Evolutionary conservation across 2,113 vertebrate species (phyloP).

Genomic region (Prunella fulvescens): DNA sequence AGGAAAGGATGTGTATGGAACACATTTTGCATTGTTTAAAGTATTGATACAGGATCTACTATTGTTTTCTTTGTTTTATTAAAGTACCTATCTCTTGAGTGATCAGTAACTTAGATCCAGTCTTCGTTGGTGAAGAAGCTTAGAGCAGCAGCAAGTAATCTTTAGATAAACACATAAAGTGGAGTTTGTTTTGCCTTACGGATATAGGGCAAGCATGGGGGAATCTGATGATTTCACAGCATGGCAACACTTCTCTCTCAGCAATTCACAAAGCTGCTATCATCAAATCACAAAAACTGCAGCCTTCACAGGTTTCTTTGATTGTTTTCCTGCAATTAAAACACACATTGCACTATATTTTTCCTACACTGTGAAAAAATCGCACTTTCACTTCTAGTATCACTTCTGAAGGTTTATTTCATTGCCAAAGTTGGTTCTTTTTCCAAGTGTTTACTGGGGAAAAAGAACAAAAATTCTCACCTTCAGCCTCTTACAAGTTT

Average conservation of each 20-base stretch:
- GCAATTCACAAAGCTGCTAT: not conserved
- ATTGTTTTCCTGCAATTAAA: constrained; percentile 36
- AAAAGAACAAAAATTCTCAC: constrained; percentile 32
- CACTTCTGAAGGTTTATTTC: not conserved
- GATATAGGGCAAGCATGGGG: not conserved
- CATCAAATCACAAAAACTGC: not conserved
- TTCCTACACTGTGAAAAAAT: not conserved
- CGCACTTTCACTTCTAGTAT: not conserved
- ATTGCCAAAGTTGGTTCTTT: not conserved
- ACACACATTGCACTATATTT: rapidly evolving
- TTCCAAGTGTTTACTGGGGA: not conserved
- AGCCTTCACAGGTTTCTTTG: not conserved
- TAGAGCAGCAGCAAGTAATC: not conserved
- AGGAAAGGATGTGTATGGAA: not conserved
- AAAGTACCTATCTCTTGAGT: not conserved
- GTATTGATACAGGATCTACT: not conserved
- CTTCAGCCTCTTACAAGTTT: not conserved
- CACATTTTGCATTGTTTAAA: not conserved
- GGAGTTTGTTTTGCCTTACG: not conserved
- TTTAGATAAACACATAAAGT: not conserved
- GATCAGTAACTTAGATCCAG: not conserved
- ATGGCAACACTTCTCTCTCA: not conserved
- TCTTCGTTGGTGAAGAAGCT: not conserved
- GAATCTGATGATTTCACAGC: constrained; percentile 7
- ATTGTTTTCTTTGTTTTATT: not conserved